Evolutionary conservation across 2,797 vertebrate genomes (phyloP).

Genomic region (Squalus acanthias): DNA sequence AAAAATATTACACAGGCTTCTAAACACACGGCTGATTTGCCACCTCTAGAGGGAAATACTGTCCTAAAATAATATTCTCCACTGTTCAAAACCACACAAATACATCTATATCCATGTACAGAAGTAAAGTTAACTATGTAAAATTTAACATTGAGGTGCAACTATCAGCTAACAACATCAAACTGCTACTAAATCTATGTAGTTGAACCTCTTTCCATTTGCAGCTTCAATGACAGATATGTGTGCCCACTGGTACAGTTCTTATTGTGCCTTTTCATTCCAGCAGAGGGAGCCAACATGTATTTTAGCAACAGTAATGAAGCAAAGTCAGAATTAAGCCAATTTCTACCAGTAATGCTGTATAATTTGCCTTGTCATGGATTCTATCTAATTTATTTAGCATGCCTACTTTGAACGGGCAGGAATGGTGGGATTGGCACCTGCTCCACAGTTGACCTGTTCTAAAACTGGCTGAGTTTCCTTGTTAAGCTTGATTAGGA

Average conservation of each 20-base stretch:
- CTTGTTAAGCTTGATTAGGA: not conserved
- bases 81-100: not conserved
- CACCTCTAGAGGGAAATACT: not conserved
- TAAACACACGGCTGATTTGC: not conserved
- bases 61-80: not conserved
- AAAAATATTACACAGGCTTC: not conserved
- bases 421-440: not conserved
- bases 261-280: not conserved
- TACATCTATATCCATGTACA: not conserved
- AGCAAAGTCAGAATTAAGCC: not conserved
- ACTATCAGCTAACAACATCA: not conserved
- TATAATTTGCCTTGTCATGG: not conserved
- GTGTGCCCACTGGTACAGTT: not conserved
- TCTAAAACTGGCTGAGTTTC: not conserved
- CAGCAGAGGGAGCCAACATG: slow-evolving; percentile 26
- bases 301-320: not conserved
- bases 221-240: not conserved
- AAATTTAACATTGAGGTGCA: not conserved
- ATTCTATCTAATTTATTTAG: not conserved
- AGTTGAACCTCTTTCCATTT: not conserved
- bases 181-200: not conserved
- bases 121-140: not conserved
- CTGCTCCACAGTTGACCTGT: not conserved
- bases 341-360: not conserved
- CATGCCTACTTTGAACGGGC: not conserved